A percentile compares a stretch with the other conserved stretches of the same genome.
phyloP scores from a whole-genome alignment of 2,888 invertebrate genomes.

The Listrodromus nycthemerus region DNA sequence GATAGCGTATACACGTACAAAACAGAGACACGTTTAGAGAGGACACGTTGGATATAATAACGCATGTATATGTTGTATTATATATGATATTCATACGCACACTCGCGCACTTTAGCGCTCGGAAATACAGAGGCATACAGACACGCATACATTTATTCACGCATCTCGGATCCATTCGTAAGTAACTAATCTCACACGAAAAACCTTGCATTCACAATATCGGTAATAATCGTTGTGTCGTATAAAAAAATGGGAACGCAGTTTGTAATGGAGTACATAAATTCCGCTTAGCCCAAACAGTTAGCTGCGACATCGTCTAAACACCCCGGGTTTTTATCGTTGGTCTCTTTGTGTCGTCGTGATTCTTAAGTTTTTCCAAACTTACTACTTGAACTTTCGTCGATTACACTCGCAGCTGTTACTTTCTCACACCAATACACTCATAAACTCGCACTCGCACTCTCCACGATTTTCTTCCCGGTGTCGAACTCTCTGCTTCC shows the following conservation, averaged over 20 bases:
- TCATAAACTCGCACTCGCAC: not conserved
- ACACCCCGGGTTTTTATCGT: constrained; percentile 23
- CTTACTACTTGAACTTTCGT: constrained; percentile 20
- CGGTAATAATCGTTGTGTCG: constrained; percentile 64
- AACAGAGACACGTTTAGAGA: constrained; percentile 30
- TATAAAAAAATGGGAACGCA: constrained; percentile 70
- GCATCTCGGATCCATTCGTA: constrained; percentile 20
- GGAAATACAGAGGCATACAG: constrained; percentile 38
- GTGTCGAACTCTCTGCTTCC: constrained; percentile 4
- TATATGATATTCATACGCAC: constrained; percentile 53
- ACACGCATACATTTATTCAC: constrained; percentile 24
- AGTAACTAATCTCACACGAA: constrained; percentile 32
- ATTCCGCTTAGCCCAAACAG: constrained; percentile 36
- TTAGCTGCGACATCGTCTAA: constrained; percentile 14
- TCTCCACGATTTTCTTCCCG: not conserved
- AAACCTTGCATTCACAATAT: constrained; percentile 53
- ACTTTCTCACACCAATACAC: not conserved
- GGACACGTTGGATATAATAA: constrained; percentile 42
- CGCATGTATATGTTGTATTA: constrained; percentile 13
- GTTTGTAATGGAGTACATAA: constrained; percentile 36
- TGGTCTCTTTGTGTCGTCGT: constrained; percentile 21
- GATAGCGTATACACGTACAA: constrained; percentile 13
- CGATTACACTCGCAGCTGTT: not conserved
- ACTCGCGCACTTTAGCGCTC: constrained; percentile 41
- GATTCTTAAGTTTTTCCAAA: constrained; percentile 18